Conservation (phyloP, 2,888 invertebrate genomes). For the Melikaiella ostensackeni region DNA sequence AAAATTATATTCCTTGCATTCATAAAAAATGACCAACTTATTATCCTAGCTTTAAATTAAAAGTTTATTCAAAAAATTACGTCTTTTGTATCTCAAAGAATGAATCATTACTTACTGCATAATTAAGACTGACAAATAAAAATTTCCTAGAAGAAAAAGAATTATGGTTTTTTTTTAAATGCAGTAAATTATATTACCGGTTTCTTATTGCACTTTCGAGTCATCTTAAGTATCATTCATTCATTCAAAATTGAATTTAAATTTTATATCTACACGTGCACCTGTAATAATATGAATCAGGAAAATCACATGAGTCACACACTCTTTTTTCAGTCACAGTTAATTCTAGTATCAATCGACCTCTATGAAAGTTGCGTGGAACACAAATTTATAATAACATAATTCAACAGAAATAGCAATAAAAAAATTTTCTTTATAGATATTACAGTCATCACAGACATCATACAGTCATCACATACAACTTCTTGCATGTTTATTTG, state of each 20-base stretch:
- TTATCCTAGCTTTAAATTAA: neutral
- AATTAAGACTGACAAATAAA: neutral
- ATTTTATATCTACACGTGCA: neutral
- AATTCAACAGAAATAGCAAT: too few species aligned
- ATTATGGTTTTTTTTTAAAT: neutral
- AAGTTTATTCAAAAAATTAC: neutral
- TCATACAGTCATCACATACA: too few species aligned
- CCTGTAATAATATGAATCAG: constrained; percentile 22
- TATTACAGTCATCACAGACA: too few species aligned
- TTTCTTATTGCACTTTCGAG: neutral
- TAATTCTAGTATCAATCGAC: neutral
- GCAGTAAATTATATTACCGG: neutral
- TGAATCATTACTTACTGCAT: neutral
- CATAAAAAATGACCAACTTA: neutral
- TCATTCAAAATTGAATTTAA: neutral
- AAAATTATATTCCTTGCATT: neutral
- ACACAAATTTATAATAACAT: too few species aligned
- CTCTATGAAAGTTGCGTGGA: neutral
- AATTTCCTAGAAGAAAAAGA: neutral
- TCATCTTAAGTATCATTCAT: neutral
- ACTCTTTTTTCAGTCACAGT: neutral
- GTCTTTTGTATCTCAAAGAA: neutral
- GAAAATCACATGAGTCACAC: constrained; percentile 11
- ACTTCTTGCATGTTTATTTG: too few species aligned
- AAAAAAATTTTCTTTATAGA: too few species aligned